Evolutionary conservation across 2,888 invertebrate genomes (phyloP).

Genomic region (Agrochola lychnidis): DNA sequence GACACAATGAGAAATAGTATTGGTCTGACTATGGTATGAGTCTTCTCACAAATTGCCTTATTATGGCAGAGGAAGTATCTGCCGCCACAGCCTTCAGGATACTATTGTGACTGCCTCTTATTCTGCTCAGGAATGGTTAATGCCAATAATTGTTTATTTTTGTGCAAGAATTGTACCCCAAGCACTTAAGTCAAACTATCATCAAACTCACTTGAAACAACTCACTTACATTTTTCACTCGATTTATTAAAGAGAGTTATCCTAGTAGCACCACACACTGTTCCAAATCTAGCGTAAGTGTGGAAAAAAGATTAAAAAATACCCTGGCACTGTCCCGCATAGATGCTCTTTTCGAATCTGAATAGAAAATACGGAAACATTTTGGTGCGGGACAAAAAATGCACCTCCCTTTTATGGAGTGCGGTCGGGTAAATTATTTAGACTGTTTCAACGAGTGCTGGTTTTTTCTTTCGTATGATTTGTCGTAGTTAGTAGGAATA

Average conservation of each 20-base stretch:
- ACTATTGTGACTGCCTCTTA: too few species aligned
- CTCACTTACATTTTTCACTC: constrained; percentile 14
- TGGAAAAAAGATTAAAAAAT: constrained; percentile 67
- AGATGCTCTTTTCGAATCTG: constrained; percentile 67
- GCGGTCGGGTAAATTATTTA: constrained; percentile 59
- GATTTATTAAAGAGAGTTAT: constrained; percentile 38
- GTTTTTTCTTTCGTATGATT: constrained; percentile 32
- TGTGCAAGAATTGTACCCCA: too few species aligned
- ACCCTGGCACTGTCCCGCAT: constrained; percentile 63
- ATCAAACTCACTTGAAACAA: not conserved
- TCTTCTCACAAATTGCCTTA: too few species aligned
- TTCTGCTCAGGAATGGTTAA: too few species aligned
- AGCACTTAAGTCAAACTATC: not conserved
- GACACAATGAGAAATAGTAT: too few species aligned
- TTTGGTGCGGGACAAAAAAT: constrained; percentile 62
- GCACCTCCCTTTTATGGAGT: constrained; percentile 45
- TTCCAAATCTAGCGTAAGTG: constrained; percentile 68
- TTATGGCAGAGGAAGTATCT: too few species aligned
- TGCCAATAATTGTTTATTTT: too few species aligned
- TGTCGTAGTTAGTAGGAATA: constrained; percentile 1
- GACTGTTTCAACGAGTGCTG: constrained; percentile 37
- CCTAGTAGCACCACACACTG: constrained; percentile 48
- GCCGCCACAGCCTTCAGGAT: too few species aligned
- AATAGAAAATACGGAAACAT: constrained; percentile 66
- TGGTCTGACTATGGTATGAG: too few species aligned